Evolutionary conservation across 23 tunicate species (phyloP).

Genomic region (Oikopleura dioica): DNA sequence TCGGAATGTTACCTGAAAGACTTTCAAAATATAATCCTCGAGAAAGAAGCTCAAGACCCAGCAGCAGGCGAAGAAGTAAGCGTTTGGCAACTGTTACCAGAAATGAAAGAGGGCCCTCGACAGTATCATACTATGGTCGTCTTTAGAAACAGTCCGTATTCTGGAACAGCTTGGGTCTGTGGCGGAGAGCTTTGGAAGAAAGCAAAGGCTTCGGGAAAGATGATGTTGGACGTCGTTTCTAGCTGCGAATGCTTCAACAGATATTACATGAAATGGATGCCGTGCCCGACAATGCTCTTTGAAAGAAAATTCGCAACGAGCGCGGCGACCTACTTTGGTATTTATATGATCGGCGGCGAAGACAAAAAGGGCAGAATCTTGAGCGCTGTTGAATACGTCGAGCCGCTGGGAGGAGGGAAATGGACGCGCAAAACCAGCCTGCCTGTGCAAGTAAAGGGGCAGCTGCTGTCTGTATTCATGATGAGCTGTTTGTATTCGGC

Average conservation of each 20-base stretch:
- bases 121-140: too few species aligned
- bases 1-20: too few species aligned
- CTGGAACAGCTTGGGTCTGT: conserved; percentile 3
- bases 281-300: not conserved
- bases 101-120: too few species aligned
- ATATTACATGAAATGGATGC: not conserved
- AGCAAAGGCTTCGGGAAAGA: not conserved
- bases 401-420: too few species aligned
- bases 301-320: not conserved
- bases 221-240: not conserved
- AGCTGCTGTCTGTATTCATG: conserved; percentile 1
- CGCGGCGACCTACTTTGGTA: not conserved
- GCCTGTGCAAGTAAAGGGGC: not conserved
- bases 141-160: not conserved
- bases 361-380: too few species aligned
- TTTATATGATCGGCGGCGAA: conserved; percentile 4
- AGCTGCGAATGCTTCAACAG: conserved; percentile 8
- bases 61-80: too few species aligned
- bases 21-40: too few species aligned
- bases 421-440: too few species aligned
- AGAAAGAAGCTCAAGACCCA: too few species aligned
- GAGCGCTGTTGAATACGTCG: too few species aligned
- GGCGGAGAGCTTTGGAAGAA: conserved; percentile 10
- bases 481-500: conserved; percentile 3
- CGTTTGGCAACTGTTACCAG: too few species aligned